Evolutionary conservation across 2,113 vertebrate species (phyloP), one percentile per base, ranked within the genome.

Genomic region (Sinocyclocheilus rhinocerous): DNA sequence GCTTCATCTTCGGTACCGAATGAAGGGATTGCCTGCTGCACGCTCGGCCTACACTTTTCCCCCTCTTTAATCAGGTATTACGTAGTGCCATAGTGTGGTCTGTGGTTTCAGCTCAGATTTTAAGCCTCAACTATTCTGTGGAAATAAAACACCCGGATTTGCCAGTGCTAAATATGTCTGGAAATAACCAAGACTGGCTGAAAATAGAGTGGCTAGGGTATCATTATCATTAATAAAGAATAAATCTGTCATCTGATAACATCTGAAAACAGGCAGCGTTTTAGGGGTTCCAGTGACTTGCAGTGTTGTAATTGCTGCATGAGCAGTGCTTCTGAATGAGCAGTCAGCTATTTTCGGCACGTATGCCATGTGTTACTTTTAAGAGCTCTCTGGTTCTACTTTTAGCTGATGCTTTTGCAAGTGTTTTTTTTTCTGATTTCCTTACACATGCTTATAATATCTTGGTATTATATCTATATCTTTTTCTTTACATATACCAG

Each of bases 151-250:
- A 82, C 81, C 90, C 91, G 89, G 87, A 92, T 93, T 91, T 92
- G 92, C 89, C 91, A 93, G 92, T 45, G 94, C 93, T 94, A 95
- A 94, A 95, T 94, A 94, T 94, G 93, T 91, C 91, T 91, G 88
- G 91, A 91, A 93, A 92, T 90, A 93, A 93, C 93, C 92, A 84
- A 91, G n/a, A 29, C 87, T 85, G 89, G 90, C 93, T 93, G 91
- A 94, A 95, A 95, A 95, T 94, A 95, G 93, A 91, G 89, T 70
- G 55, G 76, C 82, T 90, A 92, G 93, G 93, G 92, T 94, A 94
- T 93, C 92, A 94, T 95, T 95, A 94, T 92, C 93, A 95, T 95
- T 94, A 95, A 94, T 93, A 91, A 89, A 90, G 93, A 91, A 92
- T 93, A 92, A 89, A 93, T 93, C 94, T 93, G 93, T 93, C 92